Conservation (phyloP, 2,113 vertebrate genomes). For the Pomatorhinus ruficollis region DNA sequence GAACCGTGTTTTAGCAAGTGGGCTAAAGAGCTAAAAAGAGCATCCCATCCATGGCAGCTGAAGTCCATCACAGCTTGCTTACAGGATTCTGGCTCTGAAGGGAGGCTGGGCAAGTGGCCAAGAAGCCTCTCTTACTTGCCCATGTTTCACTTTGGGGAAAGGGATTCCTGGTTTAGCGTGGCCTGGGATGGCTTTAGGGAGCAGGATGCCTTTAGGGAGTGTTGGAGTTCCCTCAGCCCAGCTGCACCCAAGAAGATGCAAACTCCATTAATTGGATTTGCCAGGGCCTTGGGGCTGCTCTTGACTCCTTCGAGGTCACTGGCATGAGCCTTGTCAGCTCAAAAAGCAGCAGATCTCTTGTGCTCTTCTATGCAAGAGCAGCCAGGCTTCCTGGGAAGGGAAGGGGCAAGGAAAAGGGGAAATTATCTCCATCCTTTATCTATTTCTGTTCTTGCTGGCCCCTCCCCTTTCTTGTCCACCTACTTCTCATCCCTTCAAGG, state of each 20-base stretch:
- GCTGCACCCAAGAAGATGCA: neutral
- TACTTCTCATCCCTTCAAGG: neutral
- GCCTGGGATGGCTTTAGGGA: neutral
- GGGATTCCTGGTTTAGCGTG: neutral
- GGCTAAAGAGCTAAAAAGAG: conserved; percentile 37
- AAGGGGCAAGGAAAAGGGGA: neutral
- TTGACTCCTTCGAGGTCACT: neutral
- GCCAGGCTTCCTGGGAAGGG: neutral
- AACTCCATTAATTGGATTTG: neutral
- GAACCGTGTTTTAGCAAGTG: neutral
- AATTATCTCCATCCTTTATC: neutral
- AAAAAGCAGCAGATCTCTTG: neutral
- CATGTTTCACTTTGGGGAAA: neutral
- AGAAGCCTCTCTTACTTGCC: neutral
- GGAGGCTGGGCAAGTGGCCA: conserved; percentile 31
- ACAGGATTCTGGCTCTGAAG: conserved; percentile 17
- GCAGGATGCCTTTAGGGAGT: neutral
- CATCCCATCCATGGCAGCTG: conserved; percentile 6
- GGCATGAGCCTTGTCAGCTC: neutral
- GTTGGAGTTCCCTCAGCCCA: neutral
- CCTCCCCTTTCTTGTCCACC: neutral
- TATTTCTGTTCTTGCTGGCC: neutral
- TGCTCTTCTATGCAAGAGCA: neutral
- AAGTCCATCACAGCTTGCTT: conserved; percentile 47
- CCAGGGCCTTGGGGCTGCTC: neutral